Evolutionary conservation across 1,140 invertebrate genomes (phyloP), one percentile per base, ranked within the genome.

Genomic region (Pentalonia nigronervosa): DNA sequence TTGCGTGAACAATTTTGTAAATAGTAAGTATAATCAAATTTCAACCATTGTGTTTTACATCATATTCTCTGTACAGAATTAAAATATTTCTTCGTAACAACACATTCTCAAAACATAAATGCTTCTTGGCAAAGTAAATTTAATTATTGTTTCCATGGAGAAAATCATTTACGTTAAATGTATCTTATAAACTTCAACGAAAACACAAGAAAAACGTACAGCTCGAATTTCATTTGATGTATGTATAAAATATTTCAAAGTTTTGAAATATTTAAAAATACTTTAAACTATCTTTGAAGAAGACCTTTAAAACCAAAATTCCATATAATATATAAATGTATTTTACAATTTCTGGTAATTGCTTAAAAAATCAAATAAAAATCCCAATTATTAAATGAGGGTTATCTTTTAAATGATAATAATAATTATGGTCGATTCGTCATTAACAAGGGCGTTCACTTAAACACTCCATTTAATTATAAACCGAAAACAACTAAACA

Each of bases 401-500:
- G 20, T 87, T 48, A 25, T 89, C 56, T 41, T n/a, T 34, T 17
- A 56, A 56, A 89, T 36, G 9, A 89, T 56, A 56, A 56, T 48
- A 47, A 47, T 89, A 89, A 89, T 89, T 41, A 89, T 56, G 21
- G 56, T 41, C 88, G 23, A 89, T 89, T 89, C 88, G n/a, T 89
- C 87, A 53, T 36, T 21, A 53, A 89, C 21, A 34, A 89, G 34
- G 87, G 88, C 88, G 34, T 50, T 88, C 47, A 34, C 34, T 89
- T 53, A 48, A 21, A 50, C 47, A n/a, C n/a, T 53, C 23, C 20
- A 53, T 53, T 89, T 89, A 89, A 50, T 87, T 87, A 48, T 87
- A 30, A 47, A 50, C 30, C 6, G 30, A 11, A 45, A 3, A 47
- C 84, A 25, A 87, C 25, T 45, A 48, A 48, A 50, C 47, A 53